Base-by-base conservation (phyloP, 2,797 vertebrate genomes). In the Pangasius sanitwongsei region DNA sequence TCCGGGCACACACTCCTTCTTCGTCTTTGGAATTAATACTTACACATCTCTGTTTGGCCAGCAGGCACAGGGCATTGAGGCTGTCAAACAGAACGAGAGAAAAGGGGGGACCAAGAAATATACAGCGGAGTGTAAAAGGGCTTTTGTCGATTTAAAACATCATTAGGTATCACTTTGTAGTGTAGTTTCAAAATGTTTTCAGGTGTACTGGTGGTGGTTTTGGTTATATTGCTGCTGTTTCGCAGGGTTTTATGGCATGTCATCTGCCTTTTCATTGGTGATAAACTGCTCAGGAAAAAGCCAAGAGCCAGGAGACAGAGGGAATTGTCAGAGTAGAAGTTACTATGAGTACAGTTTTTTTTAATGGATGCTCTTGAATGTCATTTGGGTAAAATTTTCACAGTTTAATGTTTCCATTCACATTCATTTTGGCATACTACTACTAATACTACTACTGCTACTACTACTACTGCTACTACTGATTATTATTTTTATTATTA, bases 181-280 rank as follows among this genome's bases (percentile, higher is more conserved):
- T 78, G 86, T 87, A 48, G 80, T 93, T 87, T 92, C 89, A 95
- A 92, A 90, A 97, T 96, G 93, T 95, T 96, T 92, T 95, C 97
- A 1, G 93, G 93, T 78, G 92, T 93, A 75, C 95, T 98, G 87
- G 75, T 97, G 94, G 89, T 94, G 91, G 91, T 97, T 70, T 89
- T 98, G 86, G 92, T 97, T 67, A 31, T 95, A 75, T 94, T 97
- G 86, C 92, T 97, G 90, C 83, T 97, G 80, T 94, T 93, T 1
- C 94, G 96, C 63, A 95, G 97, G 90, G 16, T 97, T 83, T 86
- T 97, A 81, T 97, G 96, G 97, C 95, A 96, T 89, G 96, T 94
- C 75, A 92, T 97, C 1, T 96, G 95, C 48, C 77, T 94, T 91
- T 92, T 95, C 67, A 90, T 97, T 44, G 95, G 96, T 86, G 89